Conservation (phyloP, 2,888 invertebrate genomes). For the Drosophila aldrichi region DNA sequence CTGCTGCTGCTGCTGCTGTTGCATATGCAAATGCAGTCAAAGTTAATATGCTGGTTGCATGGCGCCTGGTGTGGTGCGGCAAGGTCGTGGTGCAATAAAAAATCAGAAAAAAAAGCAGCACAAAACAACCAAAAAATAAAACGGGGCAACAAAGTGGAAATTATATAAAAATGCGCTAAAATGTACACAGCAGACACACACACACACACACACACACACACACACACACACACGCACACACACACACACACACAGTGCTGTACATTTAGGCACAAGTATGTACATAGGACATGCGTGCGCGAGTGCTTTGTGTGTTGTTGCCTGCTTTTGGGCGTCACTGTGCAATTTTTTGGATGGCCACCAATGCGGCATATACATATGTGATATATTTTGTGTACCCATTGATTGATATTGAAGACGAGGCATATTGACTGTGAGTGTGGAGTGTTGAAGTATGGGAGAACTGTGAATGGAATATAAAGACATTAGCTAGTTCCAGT, state of each 20-base stretch:
- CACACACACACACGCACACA: neutral
- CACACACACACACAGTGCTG: neutral
- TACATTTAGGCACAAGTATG: conserved; percentile 24
- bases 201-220: conserved; percentile 7
- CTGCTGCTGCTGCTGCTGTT: conserved; percentile 29
- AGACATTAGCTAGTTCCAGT: neutral
- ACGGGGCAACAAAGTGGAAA: conserved; percentile 73
- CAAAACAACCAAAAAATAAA: conserved; percentile 76
- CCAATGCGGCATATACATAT: conserved; percentile 50
- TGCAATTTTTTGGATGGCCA: conserved; percentile 54
- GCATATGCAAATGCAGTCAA: conserved; percentile 38
- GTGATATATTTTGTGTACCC: conserved; percentile 17
- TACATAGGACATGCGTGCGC: conserved; percentile 24
- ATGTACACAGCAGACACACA: conserved; percentile 50
- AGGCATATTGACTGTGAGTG: neutral
- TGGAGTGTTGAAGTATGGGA: no score
- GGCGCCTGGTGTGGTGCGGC: conserved; percentile 65
- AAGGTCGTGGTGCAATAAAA: conserved; percentile 67
- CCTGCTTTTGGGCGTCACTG: conserved; percentile 66
- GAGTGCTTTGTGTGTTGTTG: conserved; percentile 46
- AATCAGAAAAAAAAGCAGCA: conserved; percentile 44
- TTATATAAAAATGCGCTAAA: conserved; percentile 82
- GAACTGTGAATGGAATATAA: no score
- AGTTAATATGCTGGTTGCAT: conserved; percentile 63
- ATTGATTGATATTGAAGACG: neutral